Base-by-base conservation (phyloP, 2,797 vertebrate species). In the Champsocephalus esox region DNA sequence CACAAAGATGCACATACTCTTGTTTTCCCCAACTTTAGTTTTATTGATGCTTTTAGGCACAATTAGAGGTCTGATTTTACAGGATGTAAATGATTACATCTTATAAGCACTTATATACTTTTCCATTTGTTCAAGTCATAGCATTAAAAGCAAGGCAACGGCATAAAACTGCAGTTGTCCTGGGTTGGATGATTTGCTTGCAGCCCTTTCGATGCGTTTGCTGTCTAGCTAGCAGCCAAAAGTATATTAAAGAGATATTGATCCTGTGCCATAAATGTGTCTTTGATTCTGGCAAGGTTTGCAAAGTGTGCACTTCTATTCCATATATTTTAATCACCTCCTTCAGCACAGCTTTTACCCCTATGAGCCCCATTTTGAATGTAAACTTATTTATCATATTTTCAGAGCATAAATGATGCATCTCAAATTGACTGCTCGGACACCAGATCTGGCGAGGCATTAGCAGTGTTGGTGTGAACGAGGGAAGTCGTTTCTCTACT, bases 401-500 rank as follows among this genome's bases (percentile, higher is more conserved):
- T 52, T 41, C 58, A 66, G 34, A 78, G 76, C 61, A 65, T 55
- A 81, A 67, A 85, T 73, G 55, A 73, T 54, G 68, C 70, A 73
- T 83, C 79, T 81, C 68, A 83, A 83, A 88, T 28, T 55, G 55
- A 81, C 77, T 58, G 67, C 78, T 79, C 80, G 68, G 77, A 88
- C 88, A 89, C 77, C 77, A 83, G 81, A 87, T 90, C 83, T 79
- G 75, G 38, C 19, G 61, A 70, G 76, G 83, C 71, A 88, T 92
- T 93, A 92, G 87, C 66, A 79, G 89, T 66, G 81, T 54, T 61
- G 75, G 83, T 91, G 92, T 72, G 67, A 95, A 92, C 61, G 85
- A 91, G 90, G 71, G 75, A 91, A 89, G 83, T 81, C 21, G 49
- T 92, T 92, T 89, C 87, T 77, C 82, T 64, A 78, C 87, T 89